Conservation (phyloP, 53 echinoderm and acorn worm genomes). For the Temnopleurus reevesii region DNA sequence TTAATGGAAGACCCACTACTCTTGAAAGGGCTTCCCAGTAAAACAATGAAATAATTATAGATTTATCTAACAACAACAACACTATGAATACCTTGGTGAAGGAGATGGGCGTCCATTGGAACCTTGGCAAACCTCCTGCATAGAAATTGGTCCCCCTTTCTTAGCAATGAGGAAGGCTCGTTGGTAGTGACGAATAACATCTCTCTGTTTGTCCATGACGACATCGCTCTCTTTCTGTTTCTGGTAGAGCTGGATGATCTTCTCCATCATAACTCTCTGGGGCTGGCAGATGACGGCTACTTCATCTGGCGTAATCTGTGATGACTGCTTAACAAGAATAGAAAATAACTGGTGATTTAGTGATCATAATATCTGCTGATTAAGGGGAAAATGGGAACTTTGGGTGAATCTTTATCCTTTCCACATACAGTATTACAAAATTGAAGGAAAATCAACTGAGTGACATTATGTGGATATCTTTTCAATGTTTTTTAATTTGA, state of each 20-base stretch:
- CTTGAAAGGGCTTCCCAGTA: no score
- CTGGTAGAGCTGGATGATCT: constrained; percentile 27
- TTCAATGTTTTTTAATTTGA: no score
- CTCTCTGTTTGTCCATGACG: constrained; percentile 30
- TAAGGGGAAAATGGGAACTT: background rate
- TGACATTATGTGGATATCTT: no score
- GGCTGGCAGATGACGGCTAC: constrained; percentile 26
- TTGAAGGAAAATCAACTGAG: no score
- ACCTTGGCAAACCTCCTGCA: background rate
- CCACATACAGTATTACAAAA: no score
- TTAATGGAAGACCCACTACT: no score
- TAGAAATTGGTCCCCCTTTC: constrained; percentile 31
- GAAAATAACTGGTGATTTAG: no score
- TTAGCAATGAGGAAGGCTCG: constrained; percentile 40
- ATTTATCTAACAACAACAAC: background rate
- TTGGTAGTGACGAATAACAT: constrained; percentile 43
- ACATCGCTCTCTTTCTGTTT: constrained; percentile 31
- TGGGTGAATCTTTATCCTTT: no score
- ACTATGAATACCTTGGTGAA: background rate
- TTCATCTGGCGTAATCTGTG: background rate
- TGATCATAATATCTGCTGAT: background rate
- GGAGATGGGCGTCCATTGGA: background rate
- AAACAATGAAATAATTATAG: no score
- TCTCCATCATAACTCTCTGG: constrained; percentile 27
- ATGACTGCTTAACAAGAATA: background rate